These are phyloP conservation scores for Erebia ligea DNA, from an alignment of 2,888 invertebrate species.

Conservation along the genomic window DNA sequence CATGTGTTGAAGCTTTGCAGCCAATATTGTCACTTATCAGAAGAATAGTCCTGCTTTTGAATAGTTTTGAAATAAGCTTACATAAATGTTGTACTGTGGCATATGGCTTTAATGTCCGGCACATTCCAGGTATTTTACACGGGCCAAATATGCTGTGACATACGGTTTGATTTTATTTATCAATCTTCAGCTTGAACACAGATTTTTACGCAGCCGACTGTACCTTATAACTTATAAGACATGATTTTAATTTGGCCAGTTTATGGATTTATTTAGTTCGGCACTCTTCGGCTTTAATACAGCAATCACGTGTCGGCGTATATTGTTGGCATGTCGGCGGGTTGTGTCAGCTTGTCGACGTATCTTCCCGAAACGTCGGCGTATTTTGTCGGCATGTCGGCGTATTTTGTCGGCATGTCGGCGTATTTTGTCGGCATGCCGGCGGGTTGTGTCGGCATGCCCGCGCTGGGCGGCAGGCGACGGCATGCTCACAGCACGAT, in stretches of 20 bases:
- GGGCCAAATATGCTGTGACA: neutral
- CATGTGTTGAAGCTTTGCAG: neutral
- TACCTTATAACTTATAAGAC: neutral
- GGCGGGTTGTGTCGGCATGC: neutral
- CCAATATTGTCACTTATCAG: neutral
- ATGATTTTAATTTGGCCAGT: neutral
- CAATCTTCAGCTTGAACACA: neutral
- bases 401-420: neutral
- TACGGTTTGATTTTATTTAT: neutral
- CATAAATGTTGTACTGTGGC: slow-evolving; percentile 17
- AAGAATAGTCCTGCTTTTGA: slow-evolving; percentile 9
- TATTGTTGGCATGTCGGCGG: neutral
- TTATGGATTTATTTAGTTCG: too few relatives aligned
- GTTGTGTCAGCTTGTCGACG: neutral
- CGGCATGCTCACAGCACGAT: slow-evolving; percentile 56
- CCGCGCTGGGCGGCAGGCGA: neutral
- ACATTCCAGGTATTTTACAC: too few relatives aligned
- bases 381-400: neutral
- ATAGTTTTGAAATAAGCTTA: slow-evolving; percentile 8
- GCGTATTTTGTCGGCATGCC: neutral
- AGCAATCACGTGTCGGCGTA: neutral
- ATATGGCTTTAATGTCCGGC: slow-evolving; percentile 10
- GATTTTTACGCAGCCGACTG: neutral
- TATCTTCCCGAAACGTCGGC: neutral
- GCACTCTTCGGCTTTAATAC: too few relatives aligned